Percentiles rank a stretch among this genome's conserved stretches.
phyloP scores from a whole-genome alignment of 2,113 vertebrate species.

The human region DNA sequence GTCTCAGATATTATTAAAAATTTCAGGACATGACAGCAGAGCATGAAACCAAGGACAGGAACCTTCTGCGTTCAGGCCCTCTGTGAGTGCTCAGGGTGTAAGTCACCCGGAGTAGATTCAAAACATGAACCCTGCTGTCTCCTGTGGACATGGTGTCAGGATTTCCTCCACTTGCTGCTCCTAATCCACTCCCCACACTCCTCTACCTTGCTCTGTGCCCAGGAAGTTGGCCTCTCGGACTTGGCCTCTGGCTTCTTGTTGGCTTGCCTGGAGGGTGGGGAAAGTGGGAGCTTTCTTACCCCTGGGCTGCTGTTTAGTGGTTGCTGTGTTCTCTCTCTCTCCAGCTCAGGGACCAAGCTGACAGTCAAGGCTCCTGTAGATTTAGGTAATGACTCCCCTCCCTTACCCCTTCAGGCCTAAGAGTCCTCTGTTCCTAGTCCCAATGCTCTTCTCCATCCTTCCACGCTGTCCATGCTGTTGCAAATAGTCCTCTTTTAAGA shows the following conservation, averaged over 20 bases:
- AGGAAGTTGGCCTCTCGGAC: background rate
- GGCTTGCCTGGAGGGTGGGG: background rate
- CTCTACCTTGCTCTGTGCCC: fast-evolving
- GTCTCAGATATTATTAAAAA: background rate
- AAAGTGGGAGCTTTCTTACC: background rate
- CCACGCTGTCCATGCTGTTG: background rate
- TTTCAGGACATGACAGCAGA: background rate
- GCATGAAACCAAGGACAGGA: background rate
- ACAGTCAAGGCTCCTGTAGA: background rate
- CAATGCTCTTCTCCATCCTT: background rate
- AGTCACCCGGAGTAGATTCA: background rate
- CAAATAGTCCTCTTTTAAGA: background rate
- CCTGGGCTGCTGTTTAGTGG: fast-evolving
- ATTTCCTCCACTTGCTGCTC: background rate
- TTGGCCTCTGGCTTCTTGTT: background rate
- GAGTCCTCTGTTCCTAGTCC: no score
- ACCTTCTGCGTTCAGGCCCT: background rate
- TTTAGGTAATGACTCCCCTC: background rate
- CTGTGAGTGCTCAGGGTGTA: fast-evolving
- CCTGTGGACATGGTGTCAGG: background rate
- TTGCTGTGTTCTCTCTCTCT: background rate
- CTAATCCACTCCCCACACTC: background rate
- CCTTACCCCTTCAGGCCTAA: background rate
- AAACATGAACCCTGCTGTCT: background rate
- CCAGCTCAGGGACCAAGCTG: background rate